Percentiles rank a stretch among this genome's conserved stretches.
phyloP scores from a whole-genome alignment of 2,113 vertebrate genomes.

The Oreochromis spilurus region DNA sequence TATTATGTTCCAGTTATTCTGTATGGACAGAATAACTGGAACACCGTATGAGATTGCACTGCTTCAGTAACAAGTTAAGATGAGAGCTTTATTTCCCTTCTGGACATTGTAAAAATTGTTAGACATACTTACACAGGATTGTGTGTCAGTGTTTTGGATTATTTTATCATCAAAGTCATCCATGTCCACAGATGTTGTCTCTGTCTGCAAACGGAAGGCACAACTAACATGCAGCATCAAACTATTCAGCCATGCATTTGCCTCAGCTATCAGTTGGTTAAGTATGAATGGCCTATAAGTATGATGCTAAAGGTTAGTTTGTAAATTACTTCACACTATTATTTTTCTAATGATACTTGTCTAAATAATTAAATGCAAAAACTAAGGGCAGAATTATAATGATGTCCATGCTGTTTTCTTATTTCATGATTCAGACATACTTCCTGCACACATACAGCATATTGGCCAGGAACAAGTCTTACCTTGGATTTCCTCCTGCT shows the following conservation, averaged over 20 bases:
- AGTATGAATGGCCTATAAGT: background rate
- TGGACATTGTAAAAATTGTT: conserved; percentile 4
- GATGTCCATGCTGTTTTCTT: background rate
- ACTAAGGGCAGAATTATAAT: background rate
- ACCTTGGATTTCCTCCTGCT: conserved; percentile 83
- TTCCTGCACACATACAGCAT: background rate
- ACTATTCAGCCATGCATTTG: conserved; percentile 30
- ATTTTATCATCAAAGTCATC: conserved; percentile 58
- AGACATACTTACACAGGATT: conserved; percentile 68
- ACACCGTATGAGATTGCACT: background rate
- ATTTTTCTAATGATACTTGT: background rate
- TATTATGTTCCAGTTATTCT: background rate
- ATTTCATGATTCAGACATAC: background rate
- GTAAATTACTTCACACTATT: background rate
- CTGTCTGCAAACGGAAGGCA: conserved; percentile 68
- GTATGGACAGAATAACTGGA: background rate
- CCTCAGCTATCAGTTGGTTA: background rate
- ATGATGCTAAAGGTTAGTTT: background rate
- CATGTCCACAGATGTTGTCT: conserved; percentile 58
- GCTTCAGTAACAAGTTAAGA: background rate
- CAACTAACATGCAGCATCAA: conserved; percentile 55
- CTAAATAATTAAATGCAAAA: background rate
- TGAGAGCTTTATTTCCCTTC: background rate
- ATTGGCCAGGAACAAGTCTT: conserved; percentile 12
- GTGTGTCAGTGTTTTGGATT: conserved; percentile 47